Base-by-base conservation (phyloP, 2,797 vertebrate species). In the Botia kubotai region DNA sequence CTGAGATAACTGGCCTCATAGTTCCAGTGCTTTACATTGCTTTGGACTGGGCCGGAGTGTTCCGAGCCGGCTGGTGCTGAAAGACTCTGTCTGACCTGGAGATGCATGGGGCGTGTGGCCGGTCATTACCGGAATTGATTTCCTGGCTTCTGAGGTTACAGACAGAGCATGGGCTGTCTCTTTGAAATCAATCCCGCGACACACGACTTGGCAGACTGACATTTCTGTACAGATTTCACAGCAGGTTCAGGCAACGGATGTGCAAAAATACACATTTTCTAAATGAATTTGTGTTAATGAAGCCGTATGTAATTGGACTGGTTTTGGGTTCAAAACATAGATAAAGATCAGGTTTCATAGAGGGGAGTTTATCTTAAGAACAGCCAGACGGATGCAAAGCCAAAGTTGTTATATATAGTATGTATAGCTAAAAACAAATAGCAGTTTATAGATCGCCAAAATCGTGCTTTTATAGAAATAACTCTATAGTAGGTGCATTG, bases 151-250 rank as follows among this genome's bases (percentile, higher is more conserved):
- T 92, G 92, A 86, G 82, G 90, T 82, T 88, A 89, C 89, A 86
- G 85, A 91, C 83, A 87, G 86, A 86, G 80, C 81, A 72, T 69
- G 77, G 79, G 90, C 90, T 83, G 78, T 90, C 88, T 91, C 92
- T 94, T 93, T 93, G 92, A 94, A 94, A 93, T 93, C 87, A 94
- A 95, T 94, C 93, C 92, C 84, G 85, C 92, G 93, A 93, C 93
- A 90, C 93, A 93, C 93, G 93, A 94, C 94, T 93, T 94, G 94
- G 92, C 93, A 93, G 91, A 89, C 88, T 84, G 87, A 69, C 82
- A 90, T 89, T 92, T 90, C 91, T 90, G 90, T 91, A 92, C 91
- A 90, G 93, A 93, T 92, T 90, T 92, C 90, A 87, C 86, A 23
- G 72, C 87, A 75, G 86, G 83, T 88, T 72, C 63, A 70, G 80